Evolutionary conservation across 1,140 invertebrate species (phyloP), one percentile per base, ranked within the genome.

Genomic region (Euwallacea similis): DNA sequence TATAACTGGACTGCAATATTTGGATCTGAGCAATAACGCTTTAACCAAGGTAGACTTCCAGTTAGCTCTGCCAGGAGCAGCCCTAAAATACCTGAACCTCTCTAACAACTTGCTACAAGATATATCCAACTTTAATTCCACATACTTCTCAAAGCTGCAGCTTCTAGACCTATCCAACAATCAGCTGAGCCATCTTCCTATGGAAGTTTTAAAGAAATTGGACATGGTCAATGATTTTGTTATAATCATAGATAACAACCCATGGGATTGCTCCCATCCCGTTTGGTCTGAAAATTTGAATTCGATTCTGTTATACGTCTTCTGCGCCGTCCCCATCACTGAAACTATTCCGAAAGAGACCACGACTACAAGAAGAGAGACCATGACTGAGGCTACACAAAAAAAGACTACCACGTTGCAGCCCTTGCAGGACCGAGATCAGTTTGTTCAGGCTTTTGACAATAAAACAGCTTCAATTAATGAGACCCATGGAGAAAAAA

Each of bases 111-210:
- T 64, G 2, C 43, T 75, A 50, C 15, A 50, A 11, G 66, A 69
- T 53, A 59, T 75, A 47, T 50, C 53, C 8, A 15, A 43, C n/a
- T 74, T 74, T 44, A 66, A 76, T 59, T 64, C 71, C 11, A 64
- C 43, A 9, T 16, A 42, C 15, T 70, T 74, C 54, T 47, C 69
- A 2, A 16, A 15, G 8, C 59, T 76, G 9, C 43, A 15, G 9
- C 13, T 74, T 47, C 55, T 76, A 16, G 71, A 74, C 61, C 2
- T 76, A 10, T 50, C 69, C 0, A 66, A 74, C 33, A 76, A 76
- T 47, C 8, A 11, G 13, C 15, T 76, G 13, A 50, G 42, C 10
- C 61, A 66, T 15, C 60, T 76, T 13, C 74, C 74, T n/a, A 7
- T 47, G 9, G 21, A 13, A 9, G 10, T 76, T 8, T 21, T 76